Percentiles rank a stretch among this genome's conserved stretches.
Conservation (phyloP, 1,140 invertebrate species). For the Lordiphosa collinella region DNA sequence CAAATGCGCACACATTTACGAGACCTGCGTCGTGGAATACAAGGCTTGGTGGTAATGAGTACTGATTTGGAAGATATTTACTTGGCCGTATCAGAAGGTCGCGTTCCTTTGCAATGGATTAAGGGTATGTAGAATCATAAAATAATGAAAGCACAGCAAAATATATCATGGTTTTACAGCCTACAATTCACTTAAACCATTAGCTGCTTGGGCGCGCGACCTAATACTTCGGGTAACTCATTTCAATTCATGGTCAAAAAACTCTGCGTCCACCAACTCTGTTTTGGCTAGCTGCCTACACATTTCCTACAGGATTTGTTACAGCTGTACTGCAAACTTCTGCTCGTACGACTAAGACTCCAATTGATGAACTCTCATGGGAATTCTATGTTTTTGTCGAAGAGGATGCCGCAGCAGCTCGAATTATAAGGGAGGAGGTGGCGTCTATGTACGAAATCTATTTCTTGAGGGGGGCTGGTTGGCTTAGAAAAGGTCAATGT, state of each 20-base stretch:
- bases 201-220: conserved; percentile 92
- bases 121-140: conserved; percentile 80
- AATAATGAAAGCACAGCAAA: not conserved
- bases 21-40: conserved; percentile 88
- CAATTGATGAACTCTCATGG: conserved; percentile 89
- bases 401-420: conserved; percentile 82
- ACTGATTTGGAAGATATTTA: conserved; percentile 90
- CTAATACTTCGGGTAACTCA: conserved; percentile 86
- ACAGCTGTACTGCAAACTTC: conserved; percentile 89
- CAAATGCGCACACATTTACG: conserved; percentile 80
- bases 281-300: conserved; percentile 91
- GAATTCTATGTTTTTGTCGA: conserved; percentile 84
- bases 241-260: conserved; percentile 86
- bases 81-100: conserved; percentile 87
- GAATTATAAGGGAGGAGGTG: conserved; percentile 82
- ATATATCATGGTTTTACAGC: conserved; percentile 71
- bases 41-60: conserved; percentile 92
- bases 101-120: conserved; percentile 88
- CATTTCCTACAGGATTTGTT: conserved; percentile 94
- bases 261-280: conserved; percentile 85
- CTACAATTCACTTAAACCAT: conserved; percentile 89
- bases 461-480: conserved; percentile 92
- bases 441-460: conserved; percentile 83
- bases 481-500: conserved; percentile 87
- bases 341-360: conserved; percentile 88